Conservation (phyloP, 2,888 invertebrate species). For the Tipula confusa region DNA sequence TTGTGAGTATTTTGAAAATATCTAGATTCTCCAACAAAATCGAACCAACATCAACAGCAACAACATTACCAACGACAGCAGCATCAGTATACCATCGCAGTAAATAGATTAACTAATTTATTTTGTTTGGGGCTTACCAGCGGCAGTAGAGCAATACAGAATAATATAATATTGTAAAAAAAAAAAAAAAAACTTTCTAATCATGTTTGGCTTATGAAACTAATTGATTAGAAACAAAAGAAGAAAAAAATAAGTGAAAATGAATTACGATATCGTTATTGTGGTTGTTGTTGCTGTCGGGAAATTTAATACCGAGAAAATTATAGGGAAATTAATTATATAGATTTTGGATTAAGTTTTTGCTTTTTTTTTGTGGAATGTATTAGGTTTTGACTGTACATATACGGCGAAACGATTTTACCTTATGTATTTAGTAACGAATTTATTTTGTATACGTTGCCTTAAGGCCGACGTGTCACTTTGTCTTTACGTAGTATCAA, state of each 20-base stretch:
- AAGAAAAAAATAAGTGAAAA: background rate
- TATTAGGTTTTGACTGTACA: too few species aligned
- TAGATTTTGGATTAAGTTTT: background rate
- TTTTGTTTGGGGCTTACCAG: background rate
- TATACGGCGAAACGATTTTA: too few species aligned
- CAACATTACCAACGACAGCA: background rate
- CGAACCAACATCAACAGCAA: background rate
- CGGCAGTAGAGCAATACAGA: background rate
- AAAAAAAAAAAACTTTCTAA: conserved; percentile 25
- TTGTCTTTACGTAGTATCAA: too few species aligned
- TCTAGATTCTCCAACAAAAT: background rate
- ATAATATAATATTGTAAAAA: background rate
- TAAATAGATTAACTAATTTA: conserved; percentile 12
- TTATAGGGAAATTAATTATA: conserved; percentile 3
- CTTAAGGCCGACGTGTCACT: too few species aligned
- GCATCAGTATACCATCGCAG: background rate
- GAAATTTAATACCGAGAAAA: background rate
- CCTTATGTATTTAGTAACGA: too few species aligned
- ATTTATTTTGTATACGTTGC: too few species aligned
- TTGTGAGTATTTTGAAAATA: background rate
- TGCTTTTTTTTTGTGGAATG: too few species aligned
- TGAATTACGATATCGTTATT: background rate
- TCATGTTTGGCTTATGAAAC: conserved; percentile 8
- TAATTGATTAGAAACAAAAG: conserved; percentile 20
- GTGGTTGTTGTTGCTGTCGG: background rate